phyloP scores from a whole-genome alignment of 2,888 invertebrate genomes.

The Thereva unica region DNA sequence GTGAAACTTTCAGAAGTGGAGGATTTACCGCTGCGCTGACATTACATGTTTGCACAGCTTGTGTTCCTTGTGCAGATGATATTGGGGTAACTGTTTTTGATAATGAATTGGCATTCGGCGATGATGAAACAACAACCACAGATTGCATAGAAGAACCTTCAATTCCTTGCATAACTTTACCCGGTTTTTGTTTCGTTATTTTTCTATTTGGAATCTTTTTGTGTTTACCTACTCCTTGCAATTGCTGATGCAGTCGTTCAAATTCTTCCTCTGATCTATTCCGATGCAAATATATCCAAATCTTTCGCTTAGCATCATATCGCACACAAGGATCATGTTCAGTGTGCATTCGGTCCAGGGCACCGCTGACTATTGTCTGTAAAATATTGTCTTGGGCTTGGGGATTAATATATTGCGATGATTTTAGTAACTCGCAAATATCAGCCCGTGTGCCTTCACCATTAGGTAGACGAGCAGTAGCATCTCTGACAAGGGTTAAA shows the following conservation, averaged over 20 bases:
- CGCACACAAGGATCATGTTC: constrained; percentile 90
- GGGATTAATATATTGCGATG: constrained; percentile 68
- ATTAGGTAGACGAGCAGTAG: constrained; percentile 89
- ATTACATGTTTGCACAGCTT: constrained; percentile 13
- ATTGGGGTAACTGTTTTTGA: constrained; percentile 40
- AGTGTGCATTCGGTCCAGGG: constrained; percentile 85
- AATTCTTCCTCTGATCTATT: constrained; percentile 65
- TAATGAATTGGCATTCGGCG: constrained; percentile 11
- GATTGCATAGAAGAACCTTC: constrained; percentile 23
- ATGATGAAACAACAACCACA: constrained; percentile 18
- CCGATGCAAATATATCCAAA: constrained; percentile 95
- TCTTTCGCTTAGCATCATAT: constrained; percentile 86
- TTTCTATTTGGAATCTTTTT: constrained; percentile 56
- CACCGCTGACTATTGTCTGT: constrained; percentile 85
- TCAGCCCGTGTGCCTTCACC: constrained; percentile 92
- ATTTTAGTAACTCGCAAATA: constrained; percentile 83
- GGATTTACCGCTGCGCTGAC: constrained; percentile 21
- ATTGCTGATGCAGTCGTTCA: constrained; percentile 71
- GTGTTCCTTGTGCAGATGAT: constrained; percentile 37
- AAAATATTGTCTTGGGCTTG: constrained; percentile 57
- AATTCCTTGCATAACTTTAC: constrained; percentile 4
- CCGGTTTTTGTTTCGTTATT: constrained; percentile 44
- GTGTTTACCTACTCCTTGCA: constrained; percentile 65
- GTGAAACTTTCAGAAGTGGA: constrained; percentile 39
- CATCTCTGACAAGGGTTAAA: constrained; percentile 88